These are phyloP conservation scores for Pandion haliaetus DNA, from an alignment of 2,113 vertebrate species.

Conservation along the genomic window DNA sequence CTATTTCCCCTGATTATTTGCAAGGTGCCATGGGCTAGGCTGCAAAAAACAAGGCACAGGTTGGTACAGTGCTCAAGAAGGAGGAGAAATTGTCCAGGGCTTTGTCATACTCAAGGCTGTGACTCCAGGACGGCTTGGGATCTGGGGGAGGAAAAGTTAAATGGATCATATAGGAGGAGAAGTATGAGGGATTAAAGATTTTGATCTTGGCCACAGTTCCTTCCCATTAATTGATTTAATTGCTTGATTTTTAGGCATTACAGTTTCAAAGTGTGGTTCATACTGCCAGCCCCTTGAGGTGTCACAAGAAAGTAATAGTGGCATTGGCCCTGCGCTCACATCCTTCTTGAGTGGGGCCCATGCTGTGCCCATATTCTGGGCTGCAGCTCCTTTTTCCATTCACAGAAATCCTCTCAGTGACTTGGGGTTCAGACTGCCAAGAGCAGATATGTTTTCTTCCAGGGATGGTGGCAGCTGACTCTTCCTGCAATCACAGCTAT, in stretches of 20 bases:
- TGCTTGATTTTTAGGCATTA: background rate
- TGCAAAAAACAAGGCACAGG: background rate
- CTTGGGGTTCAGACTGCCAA: background rate
- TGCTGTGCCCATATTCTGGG: background rate
- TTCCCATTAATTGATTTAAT: background rate
- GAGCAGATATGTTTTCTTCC: background rate
- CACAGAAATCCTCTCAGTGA: background rate
- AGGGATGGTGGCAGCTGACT: background rate
- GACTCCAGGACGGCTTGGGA: background rate
- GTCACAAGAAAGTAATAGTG: background rate
- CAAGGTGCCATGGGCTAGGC: background rate
- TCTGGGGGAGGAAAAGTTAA: background rate
- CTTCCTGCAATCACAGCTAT: background rate
- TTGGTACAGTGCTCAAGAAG: background rate
- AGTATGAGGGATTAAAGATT: background rate
- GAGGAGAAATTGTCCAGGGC: background rate
- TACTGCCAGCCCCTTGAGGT: background rate
- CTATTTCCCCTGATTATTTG: background rate
- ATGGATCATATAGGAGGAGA: background rate
- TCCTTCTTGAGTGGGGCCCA: background rate
- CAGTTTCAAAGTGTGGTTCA: background rate
- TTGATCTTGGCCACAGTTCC: background rate
- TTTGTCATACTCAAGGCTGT: background rate
- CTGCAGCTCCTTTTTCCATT: background rate
- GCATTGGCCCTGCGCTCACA: rapidly evolving